These are phyloP conservation scores for Euplagia quadripunctaria DNA, from an alignment of 2,888 invertebrate genomes.

Conservation along the genomic window DNA sequence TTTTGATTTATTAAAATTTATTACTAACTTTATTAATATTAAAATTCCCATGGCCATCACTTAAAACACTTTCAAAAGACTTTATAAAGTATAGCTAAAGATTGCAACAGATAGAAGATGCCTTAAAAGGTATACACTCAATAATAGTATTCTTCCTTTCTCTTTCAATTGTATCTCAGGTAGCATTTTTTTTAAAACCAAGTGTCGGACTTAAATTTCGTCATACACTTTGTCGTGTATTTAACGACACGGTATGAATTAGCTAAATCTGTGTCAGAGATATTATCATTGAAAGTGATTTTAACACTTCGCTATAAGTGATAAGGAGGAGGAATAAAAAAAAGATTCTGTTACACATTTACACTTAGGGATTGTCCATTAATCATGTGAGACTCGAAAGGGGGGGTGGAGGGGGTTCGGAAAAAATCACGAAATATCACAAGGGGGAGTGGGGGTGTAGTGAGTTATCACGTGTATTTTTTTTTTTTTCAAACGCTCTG, in stretches of 20 bases:
- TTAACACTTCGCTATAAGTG: slow-evolving; percentile 32
- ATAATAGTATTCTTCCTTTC: slow-evolving; percentile 19
- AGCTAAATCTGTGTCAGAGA: slow-evolving; percentile 29
- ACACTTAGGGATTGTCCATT: no score
- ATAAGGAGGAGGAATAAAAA: no score
- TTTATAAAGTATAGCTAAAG: neutral
- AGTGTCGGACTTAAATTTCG: slow-evolving; percentile 22
- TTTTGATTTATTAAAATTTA: no score
- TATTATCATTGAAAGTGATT: slow-evolving; percentile 40
- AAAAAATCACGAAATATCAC: no score
- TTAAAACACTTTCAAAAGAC: neutral
- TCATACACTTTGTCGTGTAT: slow-evolving; percentile 8
- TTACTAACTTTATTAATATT: no score
- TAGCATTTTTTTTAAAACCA: slow-evolving; percentile 39
- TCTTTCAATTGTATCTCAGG: slow-evolving; percentile 31
- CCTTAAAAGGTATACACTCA: neutral
- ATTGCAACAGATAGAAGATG: neutral
- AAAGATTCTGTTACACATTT: no score
- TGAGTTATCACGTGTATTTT: no score
- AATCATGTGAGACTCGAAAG: no score
- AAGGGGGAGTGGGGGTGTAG: no score
- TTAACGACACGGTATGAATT: slow-evolving; percentile 35
- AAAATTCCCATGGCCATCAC: no score
- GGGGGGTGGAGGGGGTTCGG: no score
- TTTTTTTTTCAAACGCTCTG: no score